These are phyloP conservation scores for Leptogaster cylindrica DNA, from an alignment of 2,888 invertebrate species.

Conservation along the genomic window DNA sequence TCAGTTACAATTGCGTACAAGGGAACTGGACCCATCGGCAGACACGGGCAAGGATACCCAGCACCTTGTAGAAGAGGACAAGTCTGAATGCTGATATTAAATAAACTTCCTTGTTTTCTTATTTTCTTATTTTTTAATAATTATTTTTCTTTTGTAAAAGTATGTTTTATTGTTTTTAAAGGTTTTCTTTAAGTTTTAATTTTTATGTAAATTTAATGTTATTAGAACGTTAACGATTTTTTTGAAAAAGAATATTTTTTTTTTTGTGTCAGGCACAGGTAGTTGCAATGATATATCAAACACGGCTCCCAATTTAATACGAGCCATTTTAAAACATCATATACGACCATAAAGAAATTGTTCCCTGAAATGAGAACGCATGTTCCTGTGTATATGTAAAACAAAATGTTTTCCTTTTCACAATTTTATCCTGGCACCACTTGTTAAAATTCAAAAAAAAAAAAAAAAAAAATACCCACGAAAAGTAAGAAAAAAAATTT, in stretches of 20 bases:
- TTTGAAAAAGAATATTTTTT: slow-evolving; percentile 1
- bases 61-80: slow-evolving; percentile 85
- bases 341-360: too few species aligned
- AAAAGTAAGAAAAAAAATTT: not conserved
- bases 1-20: slow-evolving; percentile 74
- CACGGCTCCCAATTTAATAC: too few species aligned
- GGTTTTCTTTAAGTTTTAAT: slow-evolving; percentile 28
- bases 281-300: too few species aligned
- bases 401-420: too few species aligned
- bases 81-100: slow-evolving; percentile 66
- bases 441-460: too few species aligned
- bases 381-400: too few species aligned
- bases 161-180: slow-evolving; percentile 37
- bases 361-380: too few species aligned
- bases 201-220: too few species aligned
- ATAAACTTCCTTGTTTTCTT: slow-evolving; percentile 49
- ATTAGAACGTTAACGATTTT: slow-evolving; percentile 19
- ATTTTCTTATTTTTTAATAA: slow-evolving; percentile 42
- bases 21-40: slow-evolving; percentile 80
- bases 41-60: slow-evolving; percentile 93
- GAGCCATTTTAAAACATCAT: too few species aligned
- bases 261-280: slow-evolving; percentile 14
- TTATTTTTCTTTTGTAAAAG: slow-evolving; percentile 37
- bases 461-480: too few species aligned
- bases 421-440: too few species aligned